Percentiles rank a stretch among this genome's conserved stretches.
These are phyloP conservation scores for Drosophila cyrtoloma DNA, from an alignment of 2,888 invertebrate genomes.

Conservation along the genomic window DNA sequence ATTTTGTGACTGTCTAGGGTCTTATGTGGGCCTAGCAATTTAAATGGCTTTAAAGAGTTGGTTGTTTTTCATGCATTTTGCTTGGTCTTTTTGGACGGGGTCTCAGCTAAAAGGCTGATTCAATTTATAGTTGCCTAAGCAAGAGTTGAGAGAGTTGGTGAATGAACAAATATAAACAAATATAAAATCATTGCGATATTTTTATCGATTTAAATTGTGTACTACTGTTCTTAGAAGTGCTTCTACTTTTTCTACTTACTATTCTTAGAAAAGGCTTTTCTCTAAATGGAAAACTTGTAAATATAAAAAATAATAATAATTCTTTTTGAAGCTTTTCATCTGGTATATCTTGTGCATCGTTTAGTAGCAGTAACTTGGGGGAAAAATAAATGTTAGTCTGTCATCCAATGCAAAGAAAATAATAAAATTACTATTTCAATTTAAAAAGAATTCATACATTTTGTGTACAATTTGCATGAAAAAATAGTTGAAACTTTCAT, in stretches of 20 bases:
- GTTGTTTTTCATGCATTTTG: neutral
- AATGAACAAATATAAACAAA: neutral
- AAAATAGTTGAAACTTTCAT: neutral
- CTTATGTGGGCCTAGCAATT: constrained; percentile 16
- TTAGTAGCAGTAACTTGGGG: neutral
- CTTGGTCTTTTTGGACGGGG: neutral
- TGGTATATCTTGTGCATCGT: neutral
- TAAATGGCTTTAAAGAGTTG: constrained; percentile 40
- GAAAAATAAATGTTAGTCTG: neutral
- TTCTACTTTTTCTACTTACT: neutral
- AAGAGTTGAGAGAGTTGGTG: neutral
- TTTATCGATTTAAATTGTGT: neutral
- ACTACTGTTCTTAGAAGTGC: neutral
- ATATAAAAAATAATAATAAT: neutral
- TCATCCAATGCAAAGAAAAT: neutral
- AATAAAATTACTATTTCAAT: neutral
- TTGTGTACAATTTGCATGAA: neutral
- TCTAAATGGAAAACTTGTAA: neutral
- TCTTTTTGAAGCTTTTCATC: neutral
- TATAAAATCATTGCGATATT: neutral
- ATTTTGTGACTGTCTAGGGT: constrained; percentile 5
- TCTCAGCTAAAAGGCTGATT: neutral
- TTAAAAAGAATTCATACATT: neutral
- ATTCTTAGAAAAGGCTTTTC: rapidly evolving
- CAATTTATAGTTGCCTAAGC: neutral